phyloP scores from a whole-genome alignment of 2,888 invertebrate species.

The Octonoba sinensis region DNA sequence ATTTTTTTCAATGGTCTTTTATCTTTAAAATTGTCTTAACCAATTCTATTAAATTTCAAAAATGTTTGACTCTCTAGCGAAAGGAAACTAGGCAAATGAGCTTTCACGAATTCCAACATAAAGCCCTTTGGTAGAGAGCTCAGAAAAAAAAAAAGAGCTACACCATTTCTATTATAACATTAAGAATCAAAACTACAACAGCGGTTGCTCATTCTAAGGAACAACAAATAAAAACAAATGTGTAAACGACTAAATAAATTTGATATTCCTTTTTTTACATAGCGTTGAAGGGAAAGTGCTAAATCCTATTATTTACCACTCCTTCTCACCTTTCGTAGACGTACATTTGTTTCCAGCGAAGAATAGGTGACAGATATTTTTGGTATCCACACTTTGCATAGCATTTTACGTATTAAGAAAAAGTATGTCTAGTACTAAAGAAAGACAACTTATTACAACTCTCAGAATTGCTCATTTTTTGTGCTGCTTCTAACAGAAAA shows the following conservation, averaged over 20 bases:
- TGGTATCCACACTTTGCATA: background rate
- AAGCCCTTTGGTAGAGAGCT: too few relatives aligned
- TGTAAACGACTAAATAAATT: background rate
- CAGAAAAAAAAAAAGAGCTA: too few relatives aligned
- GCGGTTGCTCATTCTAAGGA: too few relatives aligned
- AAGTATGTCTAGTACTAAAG: background rate
- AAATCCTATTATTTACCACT: conserved; percentile 20
- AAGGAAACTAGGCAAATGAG: too few relatives aligned
- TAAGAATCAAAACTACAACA: too few relatives aligned
- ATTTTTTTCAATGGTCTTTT: too few relatives aligned
- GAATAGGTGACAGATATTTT: background rate
- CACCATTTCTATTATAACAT: too few relatives aligned
- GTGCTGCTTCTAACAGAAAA: conserved; percentile 6
- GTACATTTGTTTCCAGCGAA: too few relatives aligned
- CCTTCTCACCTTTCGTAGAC: background rate
- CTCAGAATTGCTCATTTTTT: conserved; percentile 3
- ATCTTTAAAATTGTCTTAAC: too few relatives aligned
- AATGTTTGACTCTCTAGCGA: too few relatives aligned
- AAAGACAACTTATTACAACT: conserved; percentile 9
- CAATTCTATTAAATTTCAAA: too few relatives aligned
- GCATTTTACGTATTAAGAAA: background rate
- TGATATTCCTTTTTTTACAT: background rate
- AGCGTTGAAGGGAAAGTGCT: background rate
- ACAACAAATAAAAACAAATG: background rate
- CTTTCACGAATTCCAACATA: too few relatives aligned